Evolutionary conservation across 2,888 invertebrate species (phyloP).

Genomic region (Altica lythri): DNA sequence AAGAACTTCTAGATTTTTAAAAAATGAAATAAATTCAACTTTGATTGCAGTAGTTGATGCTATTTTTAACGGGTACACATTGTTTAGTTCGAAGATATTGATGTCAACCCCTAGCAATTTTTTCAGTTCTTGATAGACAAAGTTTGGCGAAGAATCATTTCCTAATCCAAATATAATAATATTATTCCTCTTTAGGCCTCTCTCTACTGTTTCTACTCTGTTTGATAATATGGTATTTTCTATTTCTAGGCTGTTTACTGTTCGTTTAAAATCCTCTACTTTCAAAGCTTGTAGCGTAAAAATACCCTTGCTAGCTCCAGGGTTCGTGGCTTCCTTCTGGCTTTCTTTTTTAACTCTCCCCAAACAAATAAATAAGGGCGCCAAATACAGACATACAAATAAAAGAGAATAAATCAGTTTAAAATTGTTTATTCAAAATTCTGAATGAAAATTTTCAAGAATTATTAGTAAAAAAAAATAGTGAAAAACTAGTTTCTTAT

Average conservation of each 20-base stretch:
- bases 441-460: no score
- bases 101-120: conserved; percentile 11
- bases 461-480: no score
- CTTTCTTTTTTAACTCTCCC: no score
- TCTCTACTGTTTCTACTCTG: conserved; percentile 13
- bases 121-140: conserved; percentile 8
- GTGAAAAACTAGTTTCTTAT: no score
- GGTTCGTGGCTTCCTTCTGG: no score
- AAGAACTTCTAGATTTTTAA: conserved; percentile 8
- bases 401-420: no score
- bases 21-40: conserved; percentile 5
- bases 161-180: conserved; percentile 15
- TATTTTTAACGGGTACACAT: conserved; percentile 6
- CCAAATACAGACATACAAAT: no score
- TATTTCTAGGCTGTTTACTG: conserved; percentile 12
- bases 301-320: no score
- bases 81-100: neutral
- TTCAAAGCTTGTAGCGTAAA: no score
- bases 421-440: no score
- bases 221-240: conserved; percentile 6
- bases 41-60: conserved; percentile 6
- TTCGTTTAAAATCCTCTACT: conserved; percentile 8
- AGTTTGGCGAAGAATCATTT: neutral
- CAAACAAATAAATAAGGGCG: no score
- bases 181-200: neutral